A percentile compares a stretch with the other conserved stretches of the same genome.
Conservation (phyloP, 2,888 invertebrate genomes). For the Torymus auratus region DNA sequence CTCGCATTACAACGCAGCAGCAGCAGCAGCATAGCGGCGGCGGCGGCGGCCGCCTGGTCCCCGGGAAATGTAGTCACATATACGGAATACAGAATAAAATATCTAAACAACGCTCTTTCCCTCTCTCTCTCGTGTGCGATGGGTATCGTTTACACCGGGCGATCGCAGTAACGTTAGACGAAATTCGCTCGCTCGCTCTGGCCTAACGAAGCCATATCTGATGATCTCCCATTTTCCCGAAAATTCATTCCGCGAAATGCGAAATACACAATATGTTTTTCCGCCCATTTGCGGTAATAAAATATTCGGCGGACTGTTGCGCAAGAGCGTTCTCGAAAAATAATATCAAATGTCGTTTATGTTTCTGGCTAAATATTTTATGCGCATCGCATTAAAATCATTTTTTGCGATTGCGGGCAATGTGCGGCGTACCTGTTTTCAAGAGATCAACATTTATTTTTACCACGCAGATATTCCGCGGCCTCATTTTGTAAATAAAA, state of each 20-base stretch:
- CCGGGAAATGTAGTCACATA: conserved; percentile 26
- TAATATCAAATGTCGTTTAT: conserved; percentile 4
- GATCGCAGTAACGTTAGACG: conserved; percentile 49
- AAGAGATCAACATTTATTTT: not conserved
- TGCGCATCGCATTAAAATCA: not conserved
- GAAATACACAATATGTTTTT: not conserved
- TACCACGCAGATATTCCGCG: not conserved
- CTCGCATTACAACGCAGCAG: conserved; percentile 60
- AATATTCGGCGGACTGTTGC: conserved; percentile 12
- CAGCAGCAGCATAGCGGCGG: conserved; percentile 33
- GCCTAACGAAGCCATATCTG: conserved; percentile 49
- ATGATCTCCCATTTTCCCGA: conserved; percentile 34
- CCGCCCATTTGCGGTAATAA: not conserved
- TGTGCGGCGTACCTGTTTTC: too few relatives aligned
- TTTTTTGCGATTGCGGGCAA: too few relatives aligned
- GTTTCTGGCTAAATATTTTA: not conserved
- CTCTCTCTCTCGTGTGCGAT: conserved; percentile 25
- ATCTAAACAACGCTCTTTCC: conserved; percentile 48
- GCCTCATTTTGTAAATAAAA: not conserved
- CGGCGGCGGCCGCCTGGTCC: not conserved
- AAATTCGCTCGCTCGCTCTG: conserved; percentile 35
- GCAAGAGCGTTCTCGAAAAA: not conserved
- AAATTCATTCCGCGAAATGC: conserved; percentile 35
- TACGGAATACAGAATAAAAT: conserved; percentile 44
- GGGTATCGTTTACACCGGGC: conserved; percentile 55